phyloP scores from a whole-genome alignment of 2,797 vertebrate species.

The Microhierax caerulescens region DNA sequence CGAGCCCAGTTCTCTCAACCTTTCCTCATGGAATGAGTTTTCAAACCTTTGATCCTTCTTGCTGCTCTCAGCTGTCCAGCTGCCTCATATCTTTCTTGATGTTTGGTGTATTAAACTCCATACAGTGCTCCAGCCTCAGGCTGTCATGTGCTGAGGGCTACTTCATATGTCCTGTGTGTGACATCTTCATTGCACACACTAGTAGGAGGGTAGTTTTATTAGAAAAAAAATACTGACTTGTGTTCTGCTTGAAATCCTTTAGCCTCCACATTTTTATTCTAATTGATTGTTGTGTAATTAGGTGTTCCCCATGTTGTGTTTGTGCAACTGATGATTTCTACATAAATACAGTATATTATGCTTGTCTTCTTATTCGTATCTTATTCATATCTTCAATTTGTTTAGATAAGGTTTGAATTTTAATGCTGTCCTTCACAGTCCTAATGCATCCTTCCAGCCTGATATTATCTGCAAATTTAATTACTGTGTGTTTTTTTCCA shows the following conservation, averaged over 20 bases:
- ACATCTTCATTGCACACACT: background rate
- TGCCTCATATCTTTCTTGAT: background rate
- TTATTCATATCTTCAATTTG: background rate
- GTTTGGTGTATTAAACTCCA: background rate
- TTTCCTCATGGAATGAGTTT: background rate
- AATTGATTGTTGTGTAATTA: background rate
- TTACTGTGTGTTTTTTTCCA: background rate
- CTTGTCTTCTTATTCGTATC: background rate
- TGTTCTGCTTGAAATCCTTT: background rate
- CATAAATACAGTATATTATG: background rate
- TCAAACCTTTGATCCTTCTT: background rate
- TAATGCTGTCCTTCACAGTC: background rate
- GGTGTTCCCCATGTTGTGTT: background rate
- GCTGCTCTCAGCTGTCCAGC: background rate
- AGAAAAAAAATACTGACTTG: background rate
- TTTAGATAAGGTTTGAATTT: background rate
- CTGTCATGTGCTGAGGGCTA: background rate
- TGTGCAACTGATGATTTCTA: background rate
- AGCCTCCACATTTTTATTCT: background rate
- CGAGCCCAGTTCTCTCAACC: background rate
- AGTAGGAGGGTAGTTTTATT: background rate
- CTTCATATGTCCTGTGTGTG: background rate
- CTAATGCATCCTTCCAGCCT: background rate
- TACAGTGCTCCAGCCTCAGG: background rate
- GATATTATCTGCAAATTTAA: constrained; percentile 12